phyloP scores from a whole-genome alignment of 1,140 invertebrate genomes.

The Idris sp. region DNA sequence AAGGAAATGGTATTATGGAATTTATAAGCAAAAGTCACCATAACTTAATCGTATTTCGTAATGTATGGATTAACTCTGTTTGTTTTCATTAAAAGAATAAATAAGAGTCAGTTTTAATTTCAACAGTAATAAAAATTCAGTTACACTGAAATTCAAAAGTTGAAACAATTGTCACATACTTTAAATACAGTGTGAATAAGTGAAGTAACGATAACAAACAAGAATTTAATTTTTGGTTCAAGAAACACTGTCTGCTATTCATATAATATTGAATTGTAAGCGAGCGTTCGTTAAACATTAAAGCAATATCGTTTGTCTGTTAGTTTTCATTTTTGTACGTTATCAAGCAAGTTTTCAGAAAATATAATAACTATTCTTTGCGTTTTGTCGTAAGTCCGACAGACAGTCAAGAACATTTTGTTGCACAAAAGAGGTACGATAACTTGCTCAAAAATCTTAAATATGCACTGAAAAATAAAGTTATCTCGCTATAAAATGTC shows the following conservation, averaged over 20 bases:
- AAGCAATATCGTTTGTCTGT: constrained; percentile 6
- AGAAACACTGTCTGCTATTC: constrained; percentile 10
- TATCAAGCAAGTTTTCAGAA: constrained; percentile 12
- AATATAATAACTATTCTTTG: not conserved
- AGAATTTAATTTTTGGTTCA: constrained; percentile 20
- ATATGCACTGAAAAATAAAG: constrained; percentile 39
- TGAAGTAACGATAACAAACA: constrained; percentile 4
- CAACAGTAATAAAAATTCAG: too few relatives aligned
- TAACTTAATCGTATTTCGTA: constrained; percentile 9
- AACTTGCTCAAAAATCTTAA: constrained; percentile 33
- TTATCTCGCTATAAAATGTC: constrained; percentile 22
- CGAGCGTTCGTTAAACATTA: constrained; percentile 21
- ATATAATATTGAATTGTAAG: constrained; percentile 13
- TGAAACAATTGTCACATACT: too few relatives aligned
- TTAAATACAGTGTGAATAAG: too few relatives aligned
- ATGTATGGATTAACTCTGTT: not conserved
- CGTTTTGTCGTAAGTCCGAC: constrained; percentile 1
- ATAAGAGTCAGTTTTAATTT: too few relatives aligned
- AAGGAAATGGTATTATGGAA: constrained; percentile 38
- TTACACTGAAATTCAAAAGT: too few relatives aligned
- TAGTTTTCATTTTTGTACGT: constrained; percentile 33
- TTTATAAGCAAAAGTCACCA: constrained; percentile 16
- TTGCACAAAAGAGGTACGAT: constrained; percentile 14
- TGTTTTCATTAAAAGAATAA: too few relatives aligned
- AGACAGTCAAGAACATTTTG: constrained; percentile 6